Evolutionary conservation across 2,888 invertebrate species (phyloP).

Genomic region (Conus canariensis): DNA sequence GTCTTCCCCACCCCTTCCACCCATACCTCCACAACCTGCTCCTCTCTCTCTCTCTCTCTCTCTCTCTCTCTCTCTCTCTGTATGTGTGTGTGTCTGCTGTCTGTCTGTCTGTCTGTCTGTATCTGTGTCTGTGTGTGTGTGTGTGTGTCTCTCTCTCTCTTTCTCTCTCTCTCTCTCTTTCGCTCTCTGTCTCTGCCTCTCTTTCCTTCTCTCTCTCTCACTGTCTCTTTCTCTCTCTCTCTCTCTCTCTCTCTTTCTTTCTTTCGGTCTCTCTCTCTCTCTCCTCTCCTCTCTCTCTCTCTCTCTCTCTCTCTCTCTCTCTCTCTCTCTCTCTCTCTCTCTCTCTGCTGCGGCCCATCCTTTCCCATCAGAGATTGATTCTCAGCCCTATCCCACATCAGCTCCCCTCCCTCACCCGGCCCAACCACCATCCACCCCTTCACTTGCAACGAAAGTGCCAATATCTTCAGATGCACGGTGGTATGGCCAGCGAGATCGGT

Average conservation of each 20-base stretch:
- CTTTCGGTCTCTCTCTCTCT: neutral
- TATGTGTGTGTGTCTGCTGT: too few relatives aligned
- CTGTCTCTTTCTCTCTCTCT: neutral
- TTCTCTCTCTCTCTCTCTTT: neutral
- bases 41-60: neutral
- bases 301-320: neutral
- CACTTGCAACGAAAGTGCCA: too few relatives aligned
- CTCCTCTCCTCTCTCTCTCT: neutral
- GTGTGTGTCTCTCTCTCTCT: neutral
- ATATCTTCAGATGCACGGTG: too few relatives aligned
- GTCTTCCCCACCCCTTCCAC: neutral
- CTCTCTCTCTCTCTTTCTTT: neutral
- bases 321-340: neutral
- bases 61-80: neutral
- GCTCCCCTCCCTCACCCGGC: too few relatives aligned
- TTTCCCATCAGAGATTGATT: too few relatives aligned
- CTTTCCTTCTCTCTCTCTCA: neutral
- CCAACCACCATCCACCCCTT: too few relatives aligned
- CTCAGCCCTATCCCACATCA: too few relatives aligned
- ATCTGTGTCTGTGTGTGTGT: neutral
- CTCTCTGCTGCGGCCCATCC: too few relatives aligned
- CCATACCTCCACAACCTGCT: neutral
- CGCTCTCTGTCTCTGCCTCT: neutral
- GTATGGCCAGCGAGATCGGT: too few relatives aligned
- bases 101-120: neutral